Conservation (phyloP, 2,113 vertebrate species). For the Protomyctophum bolini region DNA sequence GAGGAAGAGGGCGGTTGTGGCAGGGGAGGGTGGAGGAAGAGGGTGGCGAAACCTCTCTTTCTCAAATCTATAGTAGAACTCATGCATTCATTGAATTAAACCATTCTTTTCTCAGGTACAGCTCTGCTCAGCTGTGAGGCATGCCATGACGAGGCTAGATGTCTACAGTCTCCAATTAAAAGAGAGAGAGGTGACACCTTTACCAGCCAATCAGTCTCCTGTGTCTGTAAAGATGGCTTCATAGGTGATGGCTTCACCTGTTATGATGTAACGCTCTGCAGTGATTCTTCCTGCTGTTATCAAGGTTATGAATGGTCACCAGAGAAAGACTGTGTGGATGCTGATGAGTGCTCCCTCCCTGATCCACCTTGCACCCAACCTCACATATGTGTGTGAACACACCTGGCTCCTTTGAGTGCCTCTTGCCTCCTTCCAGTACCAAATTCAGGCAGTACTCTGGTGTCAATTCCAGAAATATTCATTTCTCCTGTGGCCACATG, state of each 20-base stretch:
- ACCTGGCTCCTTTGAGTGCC: constrained; percentile 54
- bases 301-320: constrained; percentile 58
- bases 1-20: no score
- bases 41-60: no score
- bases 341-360: constrained; percentile 57
- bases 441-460: not conserved
- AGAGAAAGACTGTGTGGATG: constrained; percentile 56
- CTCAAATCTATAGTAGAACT: no score
- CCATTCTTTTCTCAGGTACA: no score
- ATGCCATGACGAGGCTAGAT: no score
- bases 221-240: constrained; percentile 50
- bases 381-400: constrained; percentile 56
- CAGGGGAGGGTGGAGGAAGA: no score
- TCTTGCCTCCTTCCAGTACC: not conserved
- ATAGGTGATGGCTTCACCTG: constrained; percentile 63
- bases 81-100: no score
- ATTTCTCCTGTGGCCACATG: constrained; percentile 14
- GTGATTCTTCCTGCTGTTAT: constrained; percentile 46
- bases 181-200: no score
- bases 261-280: constrained; percentile 44
- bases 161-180: no score
- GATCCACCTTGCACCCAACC: constrained; percentile 27
- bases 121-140: no score
- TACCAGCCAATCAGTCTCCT: no score
- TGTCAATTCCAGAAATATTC: not conserved